These are phyloP conservation scores for Hipparchia sbordonii DNA, from an alignment of 2,888 invertebrate genomes.

Conservation along the genomic window DNA sequence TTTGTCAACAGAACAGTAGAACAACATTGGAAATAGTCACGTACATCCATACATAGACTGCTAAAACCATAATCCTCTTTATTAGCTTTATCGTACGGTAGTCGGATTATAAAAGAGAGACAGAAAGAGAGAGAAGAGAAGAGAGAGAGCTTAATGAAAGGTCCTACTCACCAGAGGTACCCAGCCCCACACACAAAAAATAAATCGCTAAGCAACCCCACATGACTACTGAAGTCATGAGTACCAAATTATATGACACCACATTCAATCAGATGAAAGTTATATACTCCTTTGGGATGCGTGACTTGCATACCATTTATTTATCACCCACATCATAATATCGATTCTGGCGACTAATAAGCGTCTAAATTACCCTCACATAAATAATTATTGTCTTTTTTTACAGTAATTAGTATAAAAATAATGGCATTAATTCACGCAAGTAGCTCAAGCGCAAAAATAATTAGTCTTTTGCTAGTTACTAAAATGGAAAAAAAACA, in stretches of 20 bases:
- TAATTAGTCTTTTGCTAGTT: not conserved
- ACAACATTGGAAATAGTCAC: too few species aligned
- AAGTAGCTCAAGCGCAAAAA: not conserved
- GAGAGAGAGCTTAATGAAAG: too few species aligned
- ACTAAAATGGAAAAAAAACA: too few species aligned
- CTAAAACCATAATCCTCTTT: too few species aligned
- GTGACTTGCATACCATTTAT: not conserved
- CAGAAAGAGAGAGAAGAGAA: too few species aligned
- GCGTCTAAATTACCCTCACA: constrained; percentile 5
- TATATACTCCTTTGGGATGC: constrained; percentile 1
- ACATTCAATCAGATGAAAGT: not conserved
- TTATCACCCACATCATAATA: not conserved
- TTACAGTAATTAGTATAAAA: not conserved
- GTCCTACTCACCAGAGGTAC: not conserved
- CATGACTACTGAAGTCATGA: not conserved
- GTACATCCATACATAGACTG: too few species aligned
- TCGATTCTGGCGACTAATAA: not conserved
- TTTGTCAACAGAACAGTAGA: too few species aligned
- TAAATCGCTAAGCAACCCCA: not conserved
- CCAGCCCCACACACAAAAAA: not conserved
- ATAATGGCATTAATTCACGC: not conserved
- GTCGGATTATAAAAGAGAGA: too few species aligned
- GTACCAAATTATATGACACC: not conserved
- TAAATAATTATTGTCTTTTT: constrained; percentile 1
- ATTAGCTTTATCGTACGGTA: too few species aligned